Percentiles rank a stretch among this genome's conserved stretches.
phyloP scores from a whole-genome alignment of 2,888 invertebrate genomes.

The Gymnosoma rotundatum region DNA sequence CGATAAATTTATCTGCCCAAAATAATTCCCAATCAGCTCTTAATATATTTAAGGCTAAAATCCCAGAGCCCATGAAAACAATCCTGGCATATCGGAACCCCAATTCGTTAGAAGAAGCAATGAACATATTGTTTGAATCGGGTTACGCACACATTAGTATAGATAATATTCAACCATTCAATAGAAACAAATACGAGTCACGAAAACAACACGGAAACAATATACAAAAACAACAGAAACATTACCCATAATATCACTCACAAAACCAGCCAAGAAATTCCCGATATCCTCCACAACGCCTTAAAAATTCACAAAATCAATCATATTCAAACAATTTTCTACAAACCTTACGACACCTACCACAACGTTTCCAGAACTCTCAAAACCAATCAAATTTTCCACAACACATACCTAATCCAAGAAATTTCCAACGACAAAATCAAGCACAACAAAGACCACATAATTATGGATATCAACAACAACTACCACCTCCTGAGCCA shows the following conservation, averaged over 20 bases:
- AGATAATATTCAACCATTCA: conserved; percentile 19
- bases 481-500: conserved; percentile 40
- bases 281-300: background rate
- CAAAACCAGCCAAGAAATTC: background rate
- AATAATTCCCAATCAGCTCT: no score
- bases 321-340: background rate
- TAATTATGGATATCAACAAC: conserved; percentile 22
- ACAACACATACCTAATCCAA: background rate
- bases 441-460: background rate
- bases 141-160: conserved; percentile 10
- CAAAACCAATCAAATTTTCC: no score
- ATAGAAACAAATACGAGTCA: background rate
- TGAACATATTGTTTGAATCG: conserved; percentile 13
- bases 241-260: background rate
- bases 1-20: conserved; percentile 1
- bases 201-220: conserved; percentile 10
- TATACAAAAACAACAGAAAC: background rate
- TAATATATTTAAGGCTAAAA: background rate
- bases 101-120: background rate
- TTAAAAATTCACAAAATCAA: conserved; percentile 9
- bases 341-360: background rate
- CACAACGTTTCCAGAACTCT: background rate
- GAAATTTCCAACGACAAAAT: background rate
- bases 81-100: conserved; percentile 8
- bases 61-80: conserved; percentile 2